Evolutionary conservation across 1,140 invertebrate species (phyloP), one percentile per base, ranked within the genome.

Genomic region (Penaeus vannamei): DNA sequence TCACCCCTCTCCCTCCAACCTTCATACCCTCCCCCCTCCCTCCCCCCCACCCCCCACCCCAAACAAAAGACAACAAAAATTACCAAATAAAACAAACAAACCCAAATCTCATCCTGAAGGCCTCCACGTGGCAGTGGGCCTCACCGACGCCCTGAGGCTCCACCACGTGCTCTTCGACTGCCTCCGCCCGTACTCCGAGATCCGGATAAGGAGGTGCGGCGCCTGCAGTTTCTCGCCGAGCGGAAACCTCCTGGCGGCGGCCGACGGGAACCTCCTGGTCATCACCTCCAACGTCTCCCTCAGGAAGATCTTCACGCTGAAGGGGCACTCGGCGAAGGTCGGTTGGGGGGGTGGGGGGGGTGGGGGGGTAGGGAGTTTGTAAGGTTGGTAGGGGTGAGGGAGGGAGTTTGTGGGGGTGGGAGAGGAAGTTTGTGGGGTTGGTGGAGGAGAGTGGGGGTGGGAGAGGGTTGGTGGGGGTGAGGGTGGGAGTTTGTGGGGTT

Each of bases 81-180:
- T 23, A 69, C n/a, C 1, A 72, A 72, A 14, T 26, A 72, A 26
- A 72, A 72, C 26, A 72, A 26, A n/a, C 2, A 17, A 14, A 32
- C 5, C 5, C 0, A 23, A 22, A 20, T 64, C 32, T 29, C 53
- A 20, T 32, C 29, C 64, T 26, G 3, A 69, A 91, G 91, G 91
- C 20, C 77, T 91, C n/a, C 86, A 91, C 59, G 85, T 88, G 19
- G 91, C 91, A 1, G 83, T 91, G 72, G 84, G 89, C 1, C 69
- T 91, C 32, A 90, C 91, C 22, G 91, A 91, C 66, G 85, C 89
- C 29, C 69, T 91, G 22, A 83, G 80, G 32, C 79, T 91, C 23
- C 80, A 89, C 66, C 91, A 91, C 87, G 79, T 91, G 12, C 86
- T 91, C 77, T 89, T 91, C 84, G 89, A 89, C 69, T 62, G 64